Percentiles rank a stretch among this genome's conserved stretches.
Evolutionary conservation across 1,140 invertebrate genomes (phyloP).

Genomic region (Drosophila lacertosa): DNA sequence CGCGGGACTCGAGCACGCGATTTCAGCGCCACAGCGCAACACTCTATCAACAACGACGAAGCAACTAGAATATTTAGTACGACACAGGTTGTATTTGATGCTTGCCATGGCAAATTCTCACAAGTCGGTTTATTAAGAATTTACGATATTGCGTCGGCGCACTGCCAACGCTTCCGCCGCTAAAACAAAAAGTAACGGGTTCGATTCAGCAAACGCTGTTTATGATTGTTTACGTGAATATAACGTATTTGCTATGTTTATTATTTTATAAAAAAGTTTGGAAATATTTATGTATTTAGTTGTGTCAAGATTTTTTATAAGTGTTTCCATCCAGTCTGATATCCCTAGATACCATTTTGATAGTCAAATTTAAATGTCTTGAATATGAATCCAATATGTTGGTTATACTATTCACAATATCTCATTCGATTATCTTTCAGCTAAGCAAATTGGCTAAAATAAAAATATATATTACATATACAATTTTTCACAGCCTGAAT

Average conservation of each 20-base stretch:
- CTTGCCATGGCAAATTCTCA: not conserved
- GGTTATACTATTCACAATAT: too few species aligned
- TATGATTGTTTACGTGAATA: not conserved
- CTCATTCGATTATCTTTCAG: not conserved
- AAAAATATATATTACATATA: slow-evolving; percentile 4
- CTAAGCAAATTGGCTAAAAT: slow-evolving; percentile 7
- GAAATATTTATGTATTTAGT: too few species aligned
- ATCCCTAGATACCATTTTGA: too few species aligned
- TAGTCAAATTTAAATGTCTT: not conserved
- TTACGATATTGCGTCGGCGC: not conserved
- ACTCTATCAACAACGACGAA: not conserved
- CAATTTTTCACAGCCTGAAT: slow-evolving; percentile 5
- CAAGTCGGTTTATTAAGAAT: too few species aligned
- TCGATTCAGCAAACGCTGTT: not conserved
- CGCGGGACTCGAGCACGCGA: not conserved
- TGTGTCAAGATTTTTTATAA: too few species aligned
- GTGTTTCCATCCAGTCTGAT: too few species aligned
- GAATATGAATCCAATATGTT: too few species aligned
- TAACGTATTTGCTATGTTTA: not conserved
- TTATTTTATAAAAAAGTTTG: not conserved
- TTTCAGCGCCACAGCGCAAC: not conserved
- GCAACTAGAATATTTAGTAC: fast-evolving
- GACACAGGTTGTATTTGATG: not conserved
- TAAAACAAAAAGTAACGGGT: not conserved
- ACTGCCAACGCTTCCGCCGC: not conserved